Conservation (phyloP, 2,797 vertebrate species). For the Schizopygopsis malacanthus region DNA sequence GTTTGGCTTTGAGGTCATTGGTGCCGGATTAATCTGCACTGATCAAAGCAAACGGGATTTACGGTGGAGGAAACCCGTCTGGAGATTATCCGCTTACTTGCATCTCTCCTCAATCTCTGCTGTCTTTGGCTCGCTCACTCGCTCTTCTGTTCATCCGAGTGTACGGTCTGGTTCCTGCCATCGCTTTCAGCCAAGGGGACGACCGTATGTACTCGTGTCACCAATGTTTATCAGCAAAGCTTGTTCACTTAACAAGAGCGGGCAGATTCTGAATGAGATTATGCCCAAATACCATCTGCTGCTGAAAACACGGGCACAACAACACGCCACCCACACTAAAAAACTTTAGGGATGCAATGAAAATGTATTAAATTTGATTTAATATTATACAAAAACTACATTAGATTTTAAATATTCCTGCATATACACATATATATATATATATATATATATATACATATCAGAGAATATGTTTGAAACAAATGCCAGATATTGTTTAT, state of each 20-base stretch:
- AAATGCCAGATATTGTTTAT: too few species aligned
- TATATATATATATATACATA: too few species aligned
- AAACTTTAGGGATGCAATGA: too few species aligned
- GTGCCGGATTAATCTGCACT: not conserved
- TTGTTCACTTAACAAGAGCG: conserved; percentile 52
- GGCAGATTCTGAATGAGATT: conserved; percentile 59
- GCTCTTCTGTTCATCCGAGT: conserved; percentile 33
- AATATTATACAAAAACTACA: not conserved
- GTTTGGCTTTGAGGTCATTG: conserved; percentile 29
- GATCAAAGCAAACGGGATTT: conserved; percentile 23
- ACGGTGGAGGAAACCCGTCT: conserved; percentile 29
- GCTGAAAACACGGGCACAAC: conserved; percentile 26
- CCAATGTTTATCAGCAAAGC: conserved; percentile 48
- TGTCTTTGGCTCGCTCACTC: conserved; percentile 19
- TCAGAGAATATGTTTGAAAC: too few species aligned
- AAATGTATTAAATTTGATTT: not conserved
- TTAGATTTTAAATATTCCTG: too few species aligned
- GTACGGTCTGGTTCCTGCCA: conserved; percentile 31
- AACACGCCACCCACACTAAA: conserved; percentile 45
- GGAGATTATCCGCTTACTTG: conserved; percentile 30
- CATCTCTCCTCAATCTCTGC: conserved; percentile 1
- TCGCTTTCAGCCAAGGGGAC: conserved; percentile 30
- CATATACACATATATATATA: too few species aligned
- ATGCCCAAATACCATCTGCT: conserved; percentile 54
- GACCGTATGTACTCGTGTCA: conserved; percentile 41